These are phyloP conservation scores for Congeria kusceri DNA, from an alignment of 2,888 invertebrate species.

Conservation along the genomic window DNA sequence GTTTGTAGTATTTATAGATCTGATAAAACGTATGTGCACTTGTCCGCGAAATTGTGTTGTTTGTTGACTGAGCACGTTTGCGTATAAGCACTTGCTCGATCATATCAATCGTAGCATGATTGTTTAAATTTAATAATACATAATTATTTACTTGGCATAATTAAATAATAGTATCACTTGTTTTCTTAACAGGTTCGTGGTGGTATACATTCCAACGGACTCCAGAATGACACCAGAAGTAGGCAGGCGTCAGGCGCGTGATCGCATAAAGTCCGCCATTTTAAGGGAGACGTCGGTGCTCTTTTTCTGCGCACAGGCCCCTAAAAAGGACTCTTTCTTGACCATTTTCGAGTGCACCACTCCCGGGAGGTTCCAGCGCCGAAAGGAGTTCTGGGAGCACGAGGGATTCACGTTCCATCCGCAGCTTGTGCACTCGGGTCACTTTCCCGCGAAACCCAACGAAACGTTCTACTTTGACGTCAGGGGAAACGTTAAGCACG, in stretches of 20 bases:
- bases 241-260: constrained; percentile 35
- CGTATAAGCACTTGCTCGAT: not conserved
- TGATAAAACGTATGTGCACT: no score
- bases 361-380: constrained; percentile 50
- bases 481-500: constrained; percentile 48
- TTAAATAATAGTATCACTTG: not conserved
- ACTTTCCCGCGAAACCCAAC: constrained; percentile 58
- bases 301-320: constrained; percentile 53
- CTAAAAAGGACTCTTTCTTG: constrained; percentile 51
- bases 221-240: constrained; percentile 6
- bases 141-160: no score
- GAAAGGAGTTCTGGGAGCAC: constrained; percentile 57
- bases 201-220: constrained; percentile 17
- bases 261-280: constrained; percentile 43
- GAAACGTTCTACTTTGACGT: constrained; percentile 51
- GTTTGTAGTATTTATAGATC: no score
- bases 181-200: constrained; percentile 41
- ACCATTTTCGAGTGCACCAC: constrained; percentile 61
- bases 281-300: constrained; percentile 59
- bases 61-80: not conserved
- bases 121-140: no score
- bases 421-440: constrained; percentile 59
- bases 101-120: no score
- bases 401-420: constrained; percentile 59
- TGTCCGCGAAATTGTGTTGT: no score